Evolutionary conservation across 1,140 invertebrate genomes (phyloP).

Genomic region (Cardiocondyla obscurior): DNA sequence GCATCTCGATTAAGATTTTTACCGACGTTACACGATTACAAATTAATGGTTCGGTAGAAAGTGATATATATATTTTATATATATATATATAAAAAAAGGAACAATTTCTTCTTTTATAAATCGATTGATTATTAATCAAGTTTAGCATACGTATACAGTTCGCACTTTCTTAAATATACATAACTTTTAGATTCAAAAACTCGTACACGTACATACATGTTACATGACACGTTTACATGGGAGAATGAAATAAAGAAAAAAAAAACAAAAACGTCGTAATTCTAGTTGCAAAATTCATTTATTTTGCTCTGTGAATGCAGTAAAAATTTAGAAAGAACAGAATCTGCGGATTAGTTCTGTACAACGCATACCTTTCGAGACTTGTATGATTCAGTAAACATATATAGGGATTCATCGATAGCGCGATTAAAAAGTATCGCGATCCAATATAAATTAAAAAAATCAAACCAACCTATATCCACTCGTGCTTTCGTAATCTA

Average conservation of each 20-base stretch:
- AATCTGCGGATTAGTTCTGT: slow-evolving; percentile 58
- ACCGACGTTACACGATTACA: neutral
- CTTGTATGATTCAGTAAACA: slow-evolving; percentile 22
- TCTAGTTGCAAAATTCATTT: slow-evolving; percentile 71
- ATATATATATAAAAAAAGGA: too few species aligned
- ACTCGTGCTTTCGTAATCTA: slow-evolving; percentile 52
- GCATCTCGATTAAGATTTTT: neutral
- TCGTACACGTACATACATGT: neutral
- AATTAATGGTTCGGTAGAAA: neutral
- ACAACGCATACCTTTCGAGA: slow-evolving; percentile 47
- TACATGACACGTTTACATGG: slow-evolving; percentile 34
- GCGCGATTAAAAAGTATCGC: slow-evolving; percentile 23
- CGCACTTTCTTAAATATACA: neutral
- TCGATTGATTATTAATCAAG: neutral
- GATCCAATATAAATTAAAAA: slow-evolving; percentile 33
- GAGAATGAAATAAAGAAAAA: slow-evolving; percentile 47
- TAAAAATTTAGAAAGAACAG: slow-evolving; percentile 54
- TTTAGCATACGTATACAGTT: slow-evolving; percentile 12
- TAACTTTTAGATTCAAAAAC: slow-evolving; percentile 16
- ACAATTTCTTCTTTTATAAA: neutral
- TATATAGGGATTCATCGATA: slow-evolving; percentile 44
- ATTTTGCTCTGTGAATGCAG: slow-evolving; percentile 68
- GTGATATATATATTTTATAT: too few species aligned
- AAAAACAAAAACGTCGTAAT: slow-evolving; percentile 28
- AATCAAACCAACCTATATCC: neutral